Base-by-base conservation (phyloP, 2,797 vertebrate species). In the Sebastes diaconus region DNA sequence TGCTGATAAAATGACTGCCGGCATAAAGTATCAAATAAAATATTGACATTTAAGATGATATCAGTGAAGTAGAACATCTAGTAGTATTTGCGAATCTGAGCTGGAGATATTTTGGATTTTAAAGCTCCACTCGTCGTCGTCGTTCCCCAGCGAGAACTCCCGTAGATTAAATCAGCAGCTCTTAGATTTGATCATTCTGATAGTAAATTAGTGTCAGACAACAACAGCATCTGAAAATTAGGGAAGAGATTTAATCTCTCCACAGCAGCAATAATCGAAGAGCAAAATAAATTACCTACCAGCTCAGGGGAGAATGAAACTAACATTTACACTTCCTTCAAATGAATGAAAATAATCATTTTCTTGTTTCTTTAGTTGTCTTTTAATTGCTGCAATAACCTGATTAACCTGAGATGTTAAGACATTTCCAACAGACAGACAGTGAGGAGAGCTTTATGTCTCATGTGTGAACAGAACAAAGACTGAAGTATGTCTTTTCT, bases 121-220 rank as follows among this genome's bases (percentile, higher is more conserved):
- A 60, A 70, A 20, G 46, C 46, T 57, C 32, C 2, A 3, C 4
- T 32, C 0, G 2, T 7, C 10, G 3, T 7, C 10, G 16, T n/a
- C 18, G 20, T 73, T 67, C 63, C 81, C 75, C 11, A 1, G 25
- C 5, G 83, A 83, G 24, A 75, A 32, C 18, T 10, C 24, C 9
- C 3, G 8, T 0, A 61, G 68, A 84, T 85, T 32, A 71, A 84
- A 84, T 76, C 81, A 71, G 75, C 64, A 1, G 59, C 63, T 32
- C 11, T 60, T 50, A 2, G 73, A 78, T 89, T 73, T 68, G 4
- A 88, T 85, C 61, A 12, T 10, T 61, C 52, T 7, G 25, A 27
- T 12, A 4, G 36, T 71, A 79, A 86, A 85, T 85, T 63, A 80
- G 79, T 69, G 27, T 79, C 58, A 71, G 81, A 85, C 75, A 73